Percentiles rank a stretch among this genome's conserved stretches.
Evolutionary conservation across 2,888 invertebrate species (phyloP).

Genomic region (Bombylius discolor): DNA sequence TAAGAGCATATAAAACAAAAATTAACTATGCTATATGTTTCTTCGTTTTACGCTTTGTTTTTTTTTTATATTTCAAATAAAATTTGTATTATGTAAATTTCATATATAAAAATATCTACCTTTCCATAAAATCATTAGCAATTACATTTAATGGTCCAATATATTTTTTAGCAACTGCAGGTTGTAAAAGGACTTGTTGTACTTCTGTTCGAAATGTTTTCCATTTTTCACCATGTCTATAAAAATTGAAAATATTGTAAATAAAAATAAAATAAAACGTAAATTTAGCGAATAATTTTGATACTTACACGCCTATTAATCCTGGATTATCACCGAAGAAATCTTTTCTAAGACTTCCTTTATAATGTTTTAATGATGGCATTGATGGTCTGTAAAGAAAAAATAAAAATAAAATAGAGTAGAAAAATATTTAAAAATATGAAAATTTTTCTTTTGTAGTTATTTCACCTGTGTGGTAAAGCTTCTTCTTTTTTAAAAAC

Average conservation of each 20-base stretch:
- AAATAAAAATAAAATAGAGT: background rate
- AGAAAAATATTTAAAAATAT: too few species aligned
- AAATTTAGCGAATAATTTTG: background rate
- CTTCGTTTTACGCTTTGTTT: too few species aligned
- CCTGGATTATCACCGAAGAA: conserved; percentile 61
- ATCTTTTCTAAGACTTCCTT: conserved; percentile 50
- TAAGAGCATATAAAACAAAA: conserved; percentile 21
- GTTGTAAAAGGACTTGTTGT: conserved; percentile 69
- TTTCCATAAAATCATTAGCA: conserved; percentile 58
- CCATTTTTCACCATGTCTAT: conserved; percentile 79
- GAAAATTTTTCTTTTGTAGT: too few species aligned
- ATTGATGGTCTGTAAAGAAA: conserved; percentile 44
- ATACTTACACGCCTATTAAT: conserved; percentile 59
- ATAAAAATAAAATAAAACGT: background rate
- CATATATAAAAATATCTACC: conserved; percentile 34
- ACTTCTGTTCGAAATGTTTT: conserved; percentile 71
- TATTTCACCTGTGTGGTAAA: conserved; percentile 50
- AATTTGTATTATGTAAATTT: background rate
- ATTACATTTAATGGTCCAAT: conserved; percentile 61
- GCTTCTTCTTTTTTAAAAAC: conserved; percentile 56
- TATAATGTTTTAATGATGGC: conserved; percentile 59
- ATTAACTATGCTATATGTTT: background rate
- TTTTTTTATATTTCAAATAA: too few species aligned
- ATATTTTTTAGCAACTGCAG: conserved; percentile 63
- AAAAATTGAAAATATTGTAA: background rate